phyloP scores from a whole-genome alignment of 1,140 invertebrate species.

The Mercenaria mercenaria region DNA sequence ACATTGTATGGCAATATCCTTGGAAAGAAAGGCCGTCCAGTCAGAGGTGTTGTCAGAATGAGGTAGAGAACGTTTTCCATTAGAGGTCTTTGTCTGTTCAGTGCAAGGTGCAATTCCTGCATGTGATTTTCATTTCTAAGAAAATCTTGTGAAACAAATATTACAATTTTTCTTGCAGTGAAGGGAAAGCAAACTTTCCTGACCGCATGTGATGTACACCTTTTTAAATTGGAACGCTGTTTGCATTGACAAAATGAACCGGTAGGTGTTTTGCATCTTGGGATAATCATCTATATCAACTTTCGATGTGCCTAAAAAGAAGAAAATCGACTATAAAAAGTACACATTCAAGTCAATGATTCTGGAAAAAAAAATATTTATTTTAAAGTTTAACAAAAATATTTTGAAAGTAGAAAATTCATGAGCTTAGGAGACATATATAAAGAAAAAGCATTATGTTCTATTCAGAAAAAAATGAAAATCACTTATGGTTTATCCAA shows the following conservation, averaged over 20 bases:
- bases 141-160: constrained; percentile 57
- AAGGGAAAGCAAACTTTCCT: constrained; percentile 1
- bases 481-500: no score
- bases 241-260: constrained; percentile 16
- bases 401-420: no score
- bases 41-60: not conserved
- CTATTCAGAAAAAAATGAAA: no score
- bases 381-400: no score
- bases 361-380: no score
- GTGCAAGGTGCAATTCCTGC: constrained; percentile 47
- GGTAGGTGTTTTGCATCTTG: constrained; percentile 17
- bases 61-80: constrained; percentile 30
- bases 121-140: constrained; percentile 32
- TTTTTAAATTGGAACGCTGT: constrained; percentile 44
- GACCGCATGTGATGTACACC: not conserved
- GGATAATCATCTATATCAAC: constrained; percentile 35
- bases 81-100: constrained; percentile 30
- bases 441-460: no score
- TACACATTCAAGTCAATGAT: not conserved
- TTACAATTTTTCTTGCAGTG: constrained; percentile 41
- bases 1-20: constrained; percentile 50
- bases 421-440: no score
- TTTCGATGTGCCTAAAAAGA: not conserved
- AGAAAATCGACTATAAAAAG: no score
- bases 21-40: constrained; percentile 51